Conservation (phyloP, 2,888 invertebrate genomes). For the Aporophyla lueneburgensis region DNA sequence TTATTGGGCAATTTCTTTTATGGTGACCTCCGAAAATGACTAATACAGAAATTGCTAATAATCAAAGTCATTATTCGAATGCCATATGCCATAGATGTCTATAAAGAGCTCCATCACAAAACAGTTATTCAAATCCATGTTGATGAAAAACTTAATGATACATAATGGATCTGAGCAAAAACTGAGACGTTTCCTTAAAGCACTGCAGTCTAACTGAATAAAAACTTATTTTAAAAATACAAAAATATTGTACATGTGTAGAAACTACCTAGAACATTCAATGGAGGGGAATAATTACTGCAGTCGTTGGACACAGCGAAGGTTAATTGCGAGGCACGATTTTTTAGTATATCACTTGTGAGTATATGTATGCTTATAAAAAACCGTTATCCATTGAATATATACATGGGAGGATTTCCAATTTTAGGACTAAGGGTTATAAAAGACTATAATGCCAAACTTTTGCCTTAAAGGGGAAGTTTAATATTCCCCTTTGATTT, state of each 20-base stretch:
- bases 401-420: neutral
- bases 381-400: constrained; percentile 9
- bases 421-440: neutral
- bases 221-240: constrained; percentile 41
- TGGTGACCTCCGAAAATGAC: constrained; percentile 20
- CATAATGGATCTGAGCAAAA: constrained; percentile 41
- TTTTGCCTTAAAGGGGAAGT: constrained; percentile 1
- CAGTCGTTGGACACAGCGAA: constrained; percentile 55
- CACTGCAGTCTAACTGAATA: constrained; percentile 19
- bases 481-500: constrained; percentile 15
- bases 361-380: neutral
- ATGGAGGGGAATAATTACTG: constrained; percentile 59
- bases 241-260: constrained; percentile 29
- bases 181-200: constrained; percentile 40
- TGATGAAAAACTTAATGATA: constrained; percentile 47
- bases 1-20: constrained; percentile 51
- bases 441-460: neutral
- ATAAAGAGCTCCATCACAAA: constrained; percentile 9
- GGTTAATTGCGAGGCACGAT: constrained; percentile 62
- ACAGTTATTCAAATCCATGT: constrained; percentile 24
- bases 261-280: constrained; percentile 18
- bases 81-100: neutral
- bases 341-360: constrained; percentile 54
- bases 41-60: constrained; percentile 9
- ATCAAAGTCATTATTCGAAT: neutral